Evolutionary conservation across 2,797 vertebrate species (phyloP), one percentile per base, ranked within the genome.

Genomic region (Leptoclinus maculatus): DNA sequence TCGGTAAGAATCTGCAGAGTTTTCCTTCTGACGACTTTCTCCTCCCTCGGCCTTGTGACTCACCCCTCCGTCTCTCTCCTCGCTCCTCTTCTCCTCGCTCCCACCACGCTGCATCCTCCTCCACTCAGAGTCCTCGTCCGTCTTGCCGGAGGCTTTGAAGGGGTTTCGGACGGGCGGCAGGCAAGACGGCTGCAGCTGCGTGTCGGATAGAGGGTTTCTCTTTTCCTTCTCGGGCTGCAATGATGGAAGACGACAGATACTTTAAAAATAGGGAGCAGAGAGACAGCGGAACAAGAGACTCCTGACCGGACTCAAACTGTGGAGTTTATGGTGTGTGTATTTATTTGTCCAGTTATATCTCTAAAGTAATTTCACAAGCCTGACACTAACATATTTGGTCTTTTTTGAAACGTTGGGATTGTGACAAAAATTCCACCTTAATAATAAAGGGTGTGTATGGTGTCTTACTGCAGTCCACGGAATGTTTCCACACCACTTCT

Each of bases 401-500:
- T 43, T 16, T 7, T 43, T 16, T 43, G 41, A 38, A 38, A 11
- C 38, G 3, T 3, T 38, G 11, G 38, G 38, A 38, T 38, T 7
- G 10, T 38, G 9, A 38, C 38, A 38, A 38, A 12, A 0, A 39
- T 39, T 39, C 38, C 1, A 39, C 38, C n/a, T n/a, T n/a, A 39
- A 66, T 19, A 45, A 38, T 38, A 51, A 51, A 23, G 1, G 2
- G 25, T 49, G 25, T 49, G 8, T n/a, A 3, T 57, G 7, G 32
- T 29, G 19, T 74, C 87, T 91, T 96, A 99, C 97, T 95, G 94
- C 89, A 49, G 59, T 91, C 97, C 98, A 99, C 0, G 96, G 97
- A 32, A 99, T 11, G 2, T 60, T 95, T 80, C 97, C 97, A 91
- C 98, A 99, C 97, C 97, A 99, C 67, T 80, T 95, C 82, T 96